Base-by-base conservation (phyloP, 1,140 invertebrate genomes). In the Agrilus planipennis region DNA sequence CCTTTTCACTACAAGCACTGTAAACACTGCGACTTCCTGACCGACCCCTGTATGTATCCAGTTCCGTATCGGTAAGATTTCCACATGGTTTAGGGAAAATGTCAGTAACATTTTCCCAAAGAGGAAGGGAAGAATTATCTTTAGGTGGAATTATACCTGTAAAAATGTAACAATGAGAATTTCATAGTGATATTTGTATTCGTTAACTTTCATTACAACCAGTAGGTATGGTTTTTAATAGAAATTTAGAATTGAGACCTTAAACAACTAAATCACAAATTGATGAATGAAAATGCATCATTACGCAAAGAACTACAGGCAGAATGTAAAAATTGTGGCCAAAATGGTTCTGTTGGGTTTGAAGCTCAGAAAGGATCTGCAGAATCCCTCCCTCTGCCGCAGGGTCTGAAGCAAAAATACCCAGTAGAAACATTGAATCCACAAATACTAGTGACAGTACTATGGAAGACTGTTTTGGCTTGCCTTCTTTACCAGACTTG, bases 301-400 rank as follows among this genome's bases (percentile, higher is more conserved):
- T 55, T 83, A 20, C 70, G 70, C 46, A 60, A 69, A 17, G 55
- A 68, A 38, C 53, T 72, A 30, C 68, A 69, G 21, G 51, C 47
- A 60, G 46, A 49, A 41, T 63, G 63, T 61, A 60, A 61, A 52
- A 50, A 63, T 59, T 76, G 75, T 59, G 57, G 53, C 55, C 68
- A 69, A 54, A 60, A 49, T 50, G 62, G 62, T 45, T 41, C 53
- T 67, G 70, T 72, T 64, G 67, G 68, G 58, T 75, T 68, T 67
- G 65, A 63, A 65, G 64, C 64, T 60, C 67, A 67, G 56, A 59
- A 61, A 64, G 76, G 81, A 84, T 80, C 83, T 60, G 77, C 82
- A 71, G 81, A 69, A 73, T 84, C 81, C 75, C 62, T 70, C 73
- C 81, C 82, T 85, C 83, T 74, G 79, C 83, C 72, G 83, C 72